Base-by-base conservation (phyloP, 2,113 vertebrate genomes). In the Ramphastos sulfuratus region DNA sequence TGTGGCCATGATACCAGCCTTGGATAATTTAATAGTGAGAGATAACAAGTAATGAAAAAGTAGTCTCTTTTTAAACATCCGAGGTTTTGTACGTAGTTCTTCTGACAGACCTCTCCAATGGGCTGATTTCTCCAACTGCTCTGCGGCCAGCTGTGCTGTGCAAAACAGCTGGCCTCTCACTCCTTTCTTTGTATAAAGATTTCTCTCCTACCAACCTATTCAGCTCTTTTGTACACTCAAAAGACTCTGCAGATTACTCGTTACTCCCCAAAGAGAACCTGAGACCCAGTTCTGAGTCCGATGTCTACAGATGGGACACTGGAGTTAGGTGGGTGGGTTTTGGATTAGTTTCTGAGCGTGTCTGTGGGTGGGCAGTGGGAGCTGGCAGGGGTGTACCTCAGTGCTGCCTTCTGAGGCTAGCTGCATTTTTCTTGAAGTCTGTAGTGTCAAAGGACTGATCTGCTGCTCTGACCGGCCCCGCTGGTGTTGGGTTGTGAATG, bases 31-130 rank as follows among this genome's bases (percentile, higher is more conserved):
- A 93, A 81, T 85, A 90, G 48, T 55, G 70, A 85, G 85, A 88
- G 82, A 78, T 81, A 94, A 66, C 72, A 55, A 93, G 35, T 92
- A 90, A 93, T 70, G 75, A 85, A 92, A 93, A 91, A 12, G 3
- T 78, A 79, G 44, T 39, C 77, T 91, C 52, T 80, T 95, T 93
- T 85, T 67, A 84, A 93, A 80, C 52, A 80, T 39, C 37, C 70
- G 74, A 89, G 71, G 16, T 95, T 96, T 95, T 96, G 90, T 96
- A 96, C 81, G 90, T 93, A 70, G 17, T 50, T 66, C n/a, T 42
- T 56, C 55, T 60, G 59, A 77, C 71, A 77, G 71, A 89, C 83
- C 73, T 89, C 73, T 89, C 6, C 0, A 14, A 77, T 56, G 55
- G 80, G 82, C 67, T 95, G 71, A 90, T 66, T 61, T 92, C 66